Evolutionary conservation across 2,888 invertebrate genomes (phyloP).

Genomic region (Dendrolimus houi): DNA sequence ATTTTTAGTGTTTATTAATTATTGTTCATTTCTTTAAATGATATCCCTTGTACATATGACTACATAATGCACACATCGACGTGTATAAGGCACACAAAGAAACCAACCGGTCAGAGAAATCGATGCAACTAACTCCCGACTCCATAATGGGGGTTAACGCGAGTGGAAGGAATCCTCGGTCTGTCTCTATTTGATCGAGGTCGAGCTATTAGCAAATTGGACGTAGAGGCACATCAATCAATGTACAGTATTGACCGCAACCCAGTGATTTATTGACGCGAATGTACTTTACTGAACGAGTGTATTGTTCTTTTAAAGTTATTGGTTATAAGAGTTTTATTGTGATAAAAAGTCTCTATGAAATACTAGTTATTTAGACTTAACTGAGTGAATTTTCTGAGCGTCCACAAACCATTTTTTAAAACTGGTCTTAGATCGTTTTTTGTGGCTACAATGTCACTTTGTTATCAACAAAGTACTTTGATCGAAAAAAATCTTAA

Average conservation of each 20-base stretch:
- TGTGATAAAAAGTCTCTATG: too few relatives aligned
- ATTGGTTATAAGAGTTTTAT: too few relatives aligned
- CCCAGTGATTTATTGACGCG: constrained; percentile 21
- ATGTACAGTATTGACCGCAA: constrained; percentile 22
- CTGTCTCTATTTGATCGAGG: constrained; percentile 39
- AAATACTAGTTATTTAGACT: too few relatives aligned
- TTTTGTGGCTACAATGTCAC: too few relatives aligned
- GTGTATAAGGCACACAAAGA: background rate
- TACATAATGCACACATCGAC: background rate
- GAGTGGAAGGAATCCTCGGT: constrained; percentile 27
- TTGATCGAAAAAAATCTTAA: too few relatives aligned
- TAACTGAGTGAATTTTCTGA: too few relatives aligned
- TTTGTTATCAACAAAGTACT: too few relatives aligned
- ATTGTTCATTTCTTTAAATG: background rate
- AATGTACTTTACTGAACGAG: constrained; percentile 1
- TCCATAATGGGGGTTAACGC: constrained; percentile 33
- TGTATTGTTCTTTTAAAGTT: constrained; percentile 6
- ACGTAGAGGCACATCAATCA: constrained; percentile 30
- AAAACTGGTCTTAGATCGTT: too few relatives aligned
- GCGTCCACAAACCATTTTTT: too few relatives aligned
- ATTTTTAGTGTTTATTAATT: too few relatives aligned
- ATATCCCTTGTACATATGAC: background rate
- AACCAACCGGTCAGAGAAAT: background rate
- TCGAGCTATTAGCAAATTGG: constrained; percentile 41
- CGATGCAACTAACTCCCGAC: constrained; percentile 8